Evolutionary conservation across 2,113 vertebrate genomes (phyloP).

Genomic region (Reinhardtius hippoglossoides): DNA sequence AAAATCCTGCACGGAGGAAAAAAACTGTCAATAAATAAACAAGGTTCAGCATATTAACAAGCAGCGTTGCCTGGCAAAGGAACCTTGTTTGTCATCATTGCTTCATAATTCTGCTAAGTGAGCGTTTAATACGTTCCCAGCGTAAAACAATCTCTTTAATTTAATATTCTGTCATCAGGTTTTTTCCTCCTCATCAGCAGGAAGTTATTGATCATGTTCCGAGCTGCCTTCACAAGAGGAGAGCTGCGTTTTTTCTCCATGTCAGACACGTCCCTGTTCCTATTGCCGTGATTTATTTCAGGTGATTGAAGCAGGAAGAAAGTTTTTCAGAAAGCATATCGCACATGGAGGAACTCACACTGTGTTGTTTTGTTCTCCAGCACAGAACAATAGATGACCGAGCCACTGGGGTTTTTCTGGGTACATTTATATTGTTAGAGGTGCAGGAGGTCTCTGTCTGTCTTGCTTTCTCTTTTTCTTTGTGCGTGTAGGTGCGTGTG

Average conservation of each 20-base stretch:
- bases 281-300: background rate
- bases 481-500: conserved; percentile 9
- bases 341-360: conserved; percentile 2
- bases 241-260: conserved; percentile 11
- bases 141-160: conserved; percentile 75
- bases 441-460: conserved; percentile 53
- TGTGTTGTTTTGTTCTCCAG: background rate
- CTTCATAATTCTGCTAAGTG: conserved; percentile 61
- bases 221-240: conserved; percentile 38
- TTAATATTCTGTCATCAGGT: conserved; percentile 69
- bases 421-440: conserved; percentile 59
- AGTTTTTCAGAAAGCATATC: conserved; percentile 12
- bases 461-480: conserved; percentile 37
- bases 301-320: conserved; percentile 6
- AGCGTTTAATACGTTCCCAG: conserved; percentile 58
- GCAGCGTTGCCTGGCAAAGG: conserved; percentile 49
- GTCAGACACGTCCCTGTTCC: background rate
- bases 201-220: conserved; percentile 63
- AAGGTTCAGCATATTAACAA: conserved; percentile 54
- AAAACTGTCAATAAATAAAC: conserved; percentile 51
- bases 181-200: conserved; percentile 66
- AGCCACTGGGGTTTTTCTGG: conserved; percentile 39
- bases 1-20: background rate
- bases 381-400: conserved; percentile 42
- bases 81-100: conserved; percentile 68